Conservation (phyloP, 2,113 vertebrate species). For the Phrynosoma blainvillii region DNA sequence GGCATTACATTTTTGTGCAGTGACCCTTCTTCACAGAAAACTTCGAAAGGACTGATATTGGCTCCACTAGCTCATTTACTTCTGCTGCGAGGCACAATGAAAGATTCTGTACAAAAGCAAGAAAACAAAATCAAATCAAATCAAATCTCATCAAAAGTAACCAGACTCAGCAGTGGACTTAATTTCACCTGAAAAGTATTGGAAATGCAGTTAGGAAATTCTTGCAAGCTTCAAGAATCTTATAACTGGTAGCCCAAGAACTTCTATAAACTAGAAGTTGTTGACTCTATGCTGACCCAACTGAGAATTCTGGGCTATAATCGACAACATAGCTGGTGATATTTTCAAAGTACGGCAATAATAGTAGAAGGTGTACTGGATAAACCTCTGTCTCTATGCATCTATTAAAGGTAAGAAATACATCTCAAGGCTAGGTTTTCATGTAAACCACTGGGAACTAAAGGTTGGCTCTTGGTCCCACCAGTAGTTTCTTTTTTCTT, state of each 20-base stretch:
- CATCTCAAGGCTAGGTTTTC: not conserved
- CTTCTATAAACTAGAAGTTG: rapidly evolving
- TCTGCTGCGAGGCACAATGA: slow-evolving; percentile 28
- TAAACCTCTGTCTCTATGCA: not conserved
- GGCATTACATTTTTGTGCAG: slow-evolving; percentile 49
- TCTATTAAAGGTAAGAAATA: not conserved
- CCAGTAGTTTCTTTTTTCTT: too few relatives aligned
- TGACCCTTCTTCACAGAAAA: slow-evolving; percentile 36
- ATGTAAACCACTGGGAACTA: not conserved
- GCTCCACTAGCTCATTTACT: slow-evolving; percentile 51
- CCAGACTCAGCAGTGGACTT: slow-evolving; percentile 11
- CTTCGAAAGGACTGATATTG: slow-evolving; percentile 43
- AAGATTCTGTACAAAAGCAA: slow-evolving; percentile 36
- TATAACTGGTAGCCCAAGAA: not conserved
- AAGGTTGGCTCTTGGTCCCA: not conserved
- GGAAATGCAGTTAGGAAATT: rapidly evolving
- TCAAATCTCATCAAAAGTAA: slow-evolving; percentile 41
- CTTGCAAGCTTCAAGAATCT: not conserved
- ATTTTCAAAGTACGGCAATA: not conserved
- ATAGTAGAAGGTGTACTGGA: not conserved
- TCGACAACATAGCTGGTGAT: not conserved
- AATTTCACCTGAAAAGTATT: slow-evolving; percentile 13
- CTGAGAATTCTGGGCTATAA: not conserved
- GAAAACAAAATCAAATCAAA: slow-evolving; percentile 35
- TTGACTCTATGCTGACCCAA: not conserved